Base-by-base conservation (phyloP, 2,113 vertebrate genomes). In the Plestiodon gilberti region DNA sequence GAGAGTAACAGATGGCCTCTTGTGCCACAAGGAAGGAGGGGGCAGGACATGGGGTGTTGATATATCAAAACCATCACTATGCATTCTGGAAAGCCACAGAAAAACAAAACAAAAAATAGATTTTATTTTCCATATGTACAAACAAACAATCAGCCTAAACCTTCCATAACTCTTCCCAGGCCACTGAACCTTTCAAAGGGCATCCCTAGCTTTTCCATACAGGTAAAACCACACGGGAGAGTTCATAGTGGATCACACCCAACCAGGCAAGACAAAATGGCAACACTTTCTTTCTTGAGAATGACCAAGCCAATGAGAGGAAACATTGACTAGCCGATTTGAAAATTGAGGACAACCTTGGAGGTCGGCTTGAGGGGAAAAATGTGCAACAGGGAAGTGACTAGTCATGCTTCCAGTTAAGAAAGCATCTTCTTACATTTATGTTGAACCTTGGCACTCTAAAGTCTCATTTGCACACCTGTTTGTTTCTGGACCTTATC, bases 91-190 rank as follows among this genome's bases (percentile, higher is more conserved):
- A 55, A 87, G 2, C 22, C 38, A 81, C 3, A 14, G 69, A 74
- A 86, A 73, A 70, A 8, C 2, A 70, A 59, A 83, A 76, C 30
- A 78, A 30, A 86, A 81, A 81, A 55, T 81, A 81, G 6, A 81
- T 65, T 81, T 87, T 81, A 87, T 87, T 87, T 55, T 6, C 61
- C 78, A 38, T 52, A 65, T 55, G 43, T 40, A 75, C 25, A 67
- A 87, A 38, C 25, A 67, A 87, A 38, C 48, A 81, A 65, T 14
- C 18, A 48, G 52, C 11, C 3, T 17, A 52, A 38, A 52, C 30
- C 28, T 48, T 15, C 22, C n/a, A 17, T 61, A 38, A 25, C 13
- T 48, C 13, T 62, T 22, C 40, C 40, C 38, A 48, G 3, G 18
- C 20, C 3, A 13, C 40, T 23, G 30, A 74, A n/a, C 74, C 57